Conservation (phyloP, 2,113 vertebrate genomes). For the Sminthopsis crassicaudata region DNA sequence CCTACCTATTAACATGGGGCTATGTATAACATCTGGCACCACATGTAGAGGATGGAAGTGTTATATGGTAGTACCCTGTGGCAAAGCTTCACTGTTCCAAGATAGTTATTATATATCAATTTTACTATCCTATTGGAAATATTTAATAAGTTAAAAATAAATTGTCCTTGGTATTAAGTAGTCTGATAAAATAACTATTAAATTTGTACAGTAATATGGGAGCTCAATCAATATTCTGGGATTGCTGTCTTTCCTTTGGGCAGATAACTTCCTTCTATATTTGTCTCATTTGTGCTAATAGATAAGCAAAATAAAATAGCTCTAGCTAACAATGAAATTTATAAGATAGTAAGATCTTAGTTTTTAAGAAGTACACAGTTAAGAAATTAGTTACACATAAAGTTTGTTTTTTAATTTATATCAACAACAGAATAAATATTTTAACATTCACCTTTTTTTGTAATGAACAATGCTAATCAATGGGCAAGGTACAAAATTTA, state of each 20-base stretch:
- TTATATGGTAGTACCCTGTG: background rate
- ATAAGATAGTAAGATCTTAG: background rate
- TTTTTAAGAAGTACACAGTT: background rate
- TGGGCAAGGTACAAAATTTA: background rate
- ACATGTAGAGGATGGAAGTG: background rate
- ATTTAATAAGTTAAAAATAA: background rate
- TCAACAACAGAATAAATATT: background rate
- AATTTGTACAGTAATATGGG: background rate
- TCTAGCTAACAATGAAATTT: background rate
- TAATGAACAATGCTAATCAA: background rate
- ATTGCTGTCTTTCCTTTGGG: background rate
- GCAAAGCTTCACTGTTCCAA: background rate
- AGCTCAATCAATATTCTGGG: background rate
- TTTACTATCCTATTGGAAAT: background rate
- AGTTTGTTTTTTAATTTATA: background rate
- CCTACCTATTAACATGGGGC: background rate
- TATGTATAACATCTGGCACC: background rate
- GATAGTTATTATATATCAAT: background rate
- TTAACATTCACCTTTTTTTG: background rate
- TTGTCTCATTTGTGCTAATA: background rate
- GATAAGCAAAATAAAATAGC: background rate
- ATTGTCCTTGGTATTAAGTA: background rate
- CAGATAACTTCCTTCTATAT: background rate
- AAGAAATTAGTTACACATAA: background rate
- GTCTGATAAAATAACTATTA: background rate